These are phyloP conservation scores for Strigamia crassipes DNA, from an alignment of 2,888 invertebrate species.

Conservation along the genomic window DNA sequence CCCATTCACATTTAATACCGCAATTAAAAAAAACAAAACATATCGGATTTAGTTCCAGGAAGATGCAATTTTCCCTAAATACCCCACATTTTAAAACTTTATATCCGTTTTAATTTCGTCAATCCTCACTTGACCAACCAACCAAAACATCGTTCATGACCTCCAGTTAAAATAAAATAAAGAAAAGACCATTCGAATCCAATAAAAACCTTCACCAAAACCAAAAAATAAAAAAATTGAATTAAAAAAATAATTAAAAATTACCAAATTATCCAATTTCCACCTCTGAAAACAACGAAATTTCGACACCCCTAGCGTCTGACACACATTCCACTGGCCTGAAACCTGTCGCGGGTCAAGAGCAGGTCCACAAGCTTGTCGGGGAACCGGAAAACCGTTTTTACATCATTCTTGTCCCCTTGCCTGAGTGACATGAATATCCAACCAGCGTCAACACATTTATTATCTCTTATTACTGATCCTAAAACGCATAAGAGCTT, in stretches of 20 bases:
- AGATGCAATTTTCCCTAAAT: neutral
- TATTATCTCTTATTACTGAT: neutral
- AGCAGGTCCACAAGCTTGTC: neutral
- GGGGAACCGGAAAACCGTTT: neutral
- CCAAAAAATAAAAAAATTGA: neutral
- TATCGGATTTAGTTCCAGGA: neutral
- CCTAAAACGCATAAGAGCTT: neutral
- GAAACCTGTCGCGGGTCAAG: neutral
- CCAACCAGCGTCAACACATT: neutral
- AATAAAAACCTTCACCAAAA: neutral
- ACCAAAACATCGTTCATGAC: neutral
- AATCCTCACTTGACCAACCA: neutral
- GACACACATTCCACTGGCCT: neutral
- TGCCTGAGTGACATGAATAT: conserved; percentile 3
- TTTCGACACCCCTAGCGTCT: neutral
- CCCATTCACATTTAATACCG: neutral
- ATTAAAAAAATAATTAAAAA: neutral
- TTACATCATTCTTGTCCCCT: neutral
- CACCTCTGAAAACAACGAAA: neutral
- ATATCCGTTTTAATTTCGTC: neutral
- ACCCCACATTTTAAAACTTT: neutral
- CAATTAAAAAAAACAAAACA: neutral
- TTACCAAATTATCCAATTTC: neutral
- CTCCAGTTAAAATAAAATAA: neutral
- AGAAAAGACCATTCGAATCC: neutral